These are phyloP conservation scores for Cydia pomonella DNA, from an alignment of 1,140 invertebrate species.

Conservation along the genomic window DNA sequence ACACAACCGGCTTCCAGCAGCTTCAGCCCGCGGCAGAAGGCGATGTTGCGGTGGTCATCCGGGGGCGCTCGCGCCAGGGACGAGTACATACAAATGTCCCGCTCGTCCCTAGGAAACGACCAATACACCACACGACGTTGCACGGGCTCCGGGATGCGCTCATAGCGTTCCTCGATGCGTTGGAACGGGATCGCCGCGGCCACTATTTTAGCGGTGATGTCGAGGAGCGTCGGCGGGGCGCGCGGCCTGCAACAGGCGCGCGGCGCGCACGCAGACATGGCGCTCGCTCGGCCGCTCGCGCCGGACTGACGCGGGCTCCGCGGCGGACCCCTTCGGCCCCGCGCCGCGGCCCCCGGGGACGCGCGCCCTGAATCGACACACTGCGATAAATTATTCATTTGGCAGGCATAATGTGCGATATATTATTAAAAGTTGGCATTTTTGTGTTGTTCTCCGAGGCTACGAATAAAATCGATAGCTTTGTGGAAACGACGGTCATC, in stretches of 20 bases:
- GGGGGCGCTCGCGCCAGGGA: constrained; percentile 85
- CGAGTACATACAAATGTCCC: constrained; percentile 94
- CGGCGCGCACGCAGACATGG: constrained; percentile 77
- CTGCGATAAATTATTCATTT: constrained; percentile 79
- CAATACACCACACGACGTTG: constrained; percentile 93
- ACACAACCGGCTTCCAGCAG: constrained; percentile 90
- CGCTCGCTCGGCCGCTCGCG: constrained; percentile 73
- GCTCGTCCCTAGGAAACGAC: constrained; percentile 93
- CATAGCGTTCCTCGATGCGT: constrained; percentile 91
- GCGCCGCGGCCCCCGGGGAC: constrained; percentile 56
- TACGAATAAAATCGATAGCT: constrained; percentile 52
- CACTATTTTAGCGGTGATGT: constrained; percentile 91
- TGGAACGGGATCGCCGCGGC: constrained; percentile 93
- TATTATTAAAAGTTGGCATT: constrained; percentile 80
- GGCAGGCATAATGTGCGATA: constrained; percentile 77
- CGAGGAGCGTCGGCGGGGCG: constrained; percentile 86
- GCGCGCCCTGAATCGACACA: constrained; percentile 71
- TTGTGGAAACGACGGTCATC: constrained; percentile 40
- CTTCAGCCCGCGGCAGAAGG: constrained; percentile 92
- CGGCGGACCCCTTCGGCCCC: constrained; percentile 38
- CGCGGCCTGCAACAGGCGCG: constrained; percentile 76
- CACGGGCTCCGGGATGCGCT: constrained; percentile 93
- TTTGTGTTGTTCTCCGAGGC: constrained; percentile 56
- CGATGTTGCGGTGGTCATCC: constrained; percentile 88
- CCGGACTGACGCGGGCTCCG: constrained; percentile 63